Conservation (phyloP, 2,113 vertebrate species). For the western clawed frog (Xenopus tropicalis) region DNA sequence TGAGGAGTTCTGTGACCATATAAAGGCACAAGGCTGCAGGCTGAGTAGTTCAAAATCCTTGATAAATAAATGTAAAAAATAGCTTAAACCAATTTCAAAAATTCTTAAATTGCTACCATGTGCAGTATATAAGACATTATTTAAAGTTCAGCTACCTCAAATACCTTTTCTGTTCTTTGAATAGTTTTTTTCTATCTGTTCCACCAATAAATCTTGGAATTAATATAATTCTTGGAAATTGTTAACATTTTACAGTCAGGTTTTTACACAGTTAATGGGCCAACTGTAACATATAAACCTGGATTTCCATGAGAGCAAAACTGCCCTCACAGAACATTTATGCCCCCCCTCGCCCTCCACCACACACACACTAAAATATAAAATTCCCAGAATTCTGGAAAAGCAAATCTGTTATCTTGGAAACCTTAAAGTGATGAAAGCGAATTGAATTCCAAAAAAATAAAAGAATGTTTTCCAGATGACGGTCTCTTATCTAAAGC, state of each 20-base stretch:
- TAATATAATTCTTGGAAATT: background rate
- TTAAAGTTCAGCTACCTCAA: too few relatives aligned
- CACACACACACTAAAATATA: too few relatives aligned
- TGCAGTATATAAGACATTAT: too few relatives aligned
- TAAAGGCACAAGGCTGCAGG: too few relatives aligned
- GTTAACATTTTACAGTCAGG: background rate
- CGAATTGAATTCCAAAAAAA: slow-evolving; percentile 7
- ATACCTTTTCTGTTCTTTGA: background rate
- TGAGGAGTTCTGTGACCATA: too few relatives aligned
- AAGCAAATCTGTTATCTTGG: slow-evolving; percentile 30
- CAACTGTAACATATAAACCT: background rate
- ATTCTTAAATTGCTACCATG: too few relatives aligned
- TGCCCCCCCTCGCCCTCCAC: too few relatives aligned
- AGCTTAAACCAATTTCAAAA: too few relatives aligned
- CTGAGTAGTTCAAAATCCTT: too few relatives aligned
- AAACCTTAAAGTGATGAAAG: slow-evolving; percentile 23
- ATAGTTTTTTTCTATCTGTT: background rate
- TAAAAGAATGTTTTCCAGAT: slow-evolving; percentile 17
- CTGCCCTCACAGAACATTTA: too few relatives aligned
- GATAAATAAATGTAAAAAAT: too few relatives aligned
- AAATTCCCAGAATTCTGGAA: slow-evolving; percentile 12
- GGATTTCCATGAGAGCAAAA: background rate
- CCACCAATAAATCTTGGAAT: background rate
- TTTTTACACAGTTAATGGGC: background rate
- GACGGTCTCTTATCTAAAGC: background rate